phyloP scores from a whole-genome alignment of 92 coral and sea anemone genomes.

The Bergia puertoricense region DNA sequence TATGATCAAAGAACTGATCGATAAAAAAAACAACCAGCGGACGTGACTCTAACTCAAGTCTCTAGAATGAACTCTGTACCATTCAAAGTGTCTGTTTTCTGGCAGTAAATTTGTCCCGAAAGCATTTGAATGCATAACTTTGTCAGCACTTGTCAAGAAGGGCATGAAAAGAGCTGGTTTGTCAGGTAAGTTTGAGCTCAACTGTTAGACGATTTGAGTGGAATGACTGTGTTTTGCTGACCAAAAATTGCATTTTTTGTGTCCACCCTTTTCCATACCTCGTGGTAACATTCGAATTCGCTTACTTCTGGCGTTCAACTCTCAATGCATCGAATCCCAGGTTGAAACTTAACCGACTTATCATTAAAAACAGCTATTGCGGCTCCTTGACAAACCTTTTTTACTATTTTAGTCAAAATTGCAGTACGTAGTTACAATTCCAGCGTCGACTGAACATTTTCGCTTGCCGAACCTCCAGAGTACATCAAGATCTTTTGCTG shows the following conservation, averaged over 20 bases:
- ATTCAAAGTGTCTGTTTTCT: neutral
- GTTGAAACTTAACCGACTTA: too few species aligned
- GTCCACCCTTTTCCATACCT: too few species aligned
- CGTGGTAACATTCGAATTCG: too few species aligned
- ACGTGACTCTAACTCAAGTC: neutral
- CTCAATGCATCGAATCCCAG: too few species aligned
- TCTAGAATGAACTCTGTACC: neutral
- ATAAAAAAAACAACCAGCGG: neutral
- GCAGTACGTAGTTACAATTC: too few species aligned
- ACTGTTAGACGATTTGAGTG: neutral
- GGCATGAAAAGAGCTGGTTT: neutral
- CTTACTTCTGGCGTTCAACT: too few species aligned
- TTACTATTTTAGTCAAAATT: too few species aligned
- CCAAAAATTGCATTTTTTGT: neutral
- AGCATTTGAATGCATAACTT: neutral
- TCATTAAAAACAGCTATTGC: too few species aligned
- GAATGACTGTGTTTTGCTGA: neutral
- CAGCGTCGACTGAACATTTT: too few species aligned
- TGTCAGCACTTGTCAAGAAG: neutral
- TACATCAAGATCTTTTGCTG: too few species aligned
- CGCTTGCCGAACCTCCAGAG: too few species aligned
- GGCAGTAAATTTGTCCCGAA: neutral
- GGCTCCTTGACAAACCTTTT: too few species aligned
- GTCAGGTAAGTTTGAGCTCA: neutral
- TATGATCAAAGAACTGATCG: neutral